phyloP scores from a whole-genome alignment of 2,888 invertebrate genomes.

The Laspeyria flexula region DNA sequence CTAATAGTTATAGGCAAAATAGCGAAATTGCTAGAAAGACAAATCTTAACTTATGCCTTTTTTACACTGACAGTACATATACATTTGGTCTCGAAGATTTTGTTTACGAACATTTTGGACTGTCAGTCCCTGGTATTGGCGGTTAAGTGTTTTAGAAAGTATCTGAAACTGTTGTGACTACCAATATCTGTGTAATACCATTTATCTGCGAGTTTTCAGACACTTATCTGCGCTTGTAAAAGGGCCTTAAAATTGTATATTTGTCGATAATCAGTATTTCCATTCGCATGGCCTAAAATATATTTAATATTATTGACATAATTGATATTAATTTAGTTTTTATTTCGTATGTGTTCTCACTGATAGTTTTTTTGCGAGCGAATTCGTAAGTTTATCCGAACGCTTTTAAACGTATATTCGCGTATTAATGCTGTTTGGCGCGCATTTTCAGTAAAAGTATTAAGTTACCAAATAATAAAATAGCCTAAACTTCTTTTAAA shows the following conservation, averaged over 20 bases:
- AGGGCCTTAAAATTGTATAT: constrained; percentile 1
- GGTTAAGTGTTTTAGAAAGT: too few species aligned
- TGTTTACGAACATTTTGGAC: constrained; percentile 35
- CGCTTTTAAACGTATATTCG: background rate
- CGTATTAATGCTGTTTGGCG: background rate
- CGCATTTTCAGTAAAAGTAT: constrained; percentile 26
- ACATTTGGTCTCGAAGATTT: constrained; percentile 24
- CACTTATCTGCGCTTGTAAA: too few species aligned
- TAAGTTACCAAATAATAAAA: constrained; percentile 44
- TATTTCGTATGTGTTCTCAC: constrained; percentile 10
- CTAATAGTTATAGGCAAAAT: too few species aligned
- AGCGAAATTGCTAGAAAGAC: too few species aligned
- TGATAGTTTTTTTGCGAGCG: background rate
- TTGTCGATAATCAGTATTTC: constrained; percentile 29
- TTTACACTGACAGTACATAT: too few species aligned
- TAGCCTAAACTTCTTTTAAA: constrained; percentile 26
- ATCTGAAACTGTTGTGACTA: too few species aligned
- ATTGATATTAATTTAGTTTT: constrained; percentile 35
- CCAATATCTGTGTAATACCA: too few species aligned
- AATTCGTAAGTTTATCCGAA: too few species aligned
- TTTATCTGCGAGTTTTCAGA: too few species aligned
- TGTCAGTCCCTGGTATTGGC: too few species aligned
- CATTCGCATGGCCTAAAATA: constrained; percentile 43
- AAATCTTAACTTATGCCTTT: too few species aligned
- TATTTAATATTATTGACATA: constrained; percentile 20